Conservation (phyloP, 92 coral and sea anemone genomes). For the Umimayanthus kanabou region DNA sequence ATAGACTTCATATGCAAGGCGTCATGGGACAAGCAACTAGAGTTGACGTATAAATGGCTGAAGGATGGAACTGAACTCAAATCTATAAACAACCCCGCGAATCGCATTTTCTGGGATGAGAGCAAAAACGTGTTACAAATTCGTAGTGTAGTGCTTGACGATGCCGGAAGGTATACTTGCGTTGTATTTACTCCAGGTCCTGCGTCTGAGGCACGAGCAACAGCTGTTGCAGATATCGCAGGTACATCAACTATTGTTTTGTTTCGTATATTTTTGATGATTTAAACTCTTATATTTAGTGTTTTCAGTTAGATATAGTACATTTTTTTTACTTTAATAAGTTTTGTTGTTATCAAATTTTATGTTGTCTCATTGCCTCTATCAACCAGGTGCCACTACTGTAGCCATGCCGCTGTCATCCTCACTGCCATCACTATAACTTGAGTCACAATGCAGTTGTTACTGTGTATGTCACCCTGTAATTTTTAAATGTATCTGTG, state of each 20-base stretch:
- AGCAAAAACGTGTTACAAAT: conserved; percentile 53
- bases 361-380: no score
- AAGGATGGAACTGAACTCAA: conserved; percentile 55
- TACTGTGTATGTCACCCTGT: no score
- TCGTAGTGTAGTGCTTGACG: conserved; percentile 43
- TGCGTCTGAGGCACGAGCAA: conserved; percentile 66
- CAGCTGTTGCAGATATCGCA: conserved; percentile 64
- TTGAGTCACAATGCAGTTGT: no score
- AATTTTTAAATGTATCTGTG: no score
- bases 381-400: no score
- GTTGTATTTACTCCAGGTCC: conserved; percentile 83
- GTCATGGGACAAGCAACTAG: conserved; percentile 40
- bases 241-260: conserved; percentile 45
- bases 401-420: no score
- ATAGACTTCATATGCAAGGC: conserved; percentile 75
- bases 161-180: conserved; percentile 83
- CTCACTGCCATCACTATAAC: no score
- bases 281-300: neutral
- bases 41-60: conserved; percentile 62
- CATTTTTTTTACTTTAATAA: no score
- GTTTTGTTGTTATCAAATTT: no score
- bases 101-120: conserved; percentile 54
- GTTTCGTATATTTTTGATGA: neutral
- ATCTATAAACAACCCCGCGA: conserved; percentile 4
- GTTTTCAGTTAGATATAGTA: no score